Conservation (phyloP, 2,113 vertebrate species). For the Bettongia penicillata region DNA sequence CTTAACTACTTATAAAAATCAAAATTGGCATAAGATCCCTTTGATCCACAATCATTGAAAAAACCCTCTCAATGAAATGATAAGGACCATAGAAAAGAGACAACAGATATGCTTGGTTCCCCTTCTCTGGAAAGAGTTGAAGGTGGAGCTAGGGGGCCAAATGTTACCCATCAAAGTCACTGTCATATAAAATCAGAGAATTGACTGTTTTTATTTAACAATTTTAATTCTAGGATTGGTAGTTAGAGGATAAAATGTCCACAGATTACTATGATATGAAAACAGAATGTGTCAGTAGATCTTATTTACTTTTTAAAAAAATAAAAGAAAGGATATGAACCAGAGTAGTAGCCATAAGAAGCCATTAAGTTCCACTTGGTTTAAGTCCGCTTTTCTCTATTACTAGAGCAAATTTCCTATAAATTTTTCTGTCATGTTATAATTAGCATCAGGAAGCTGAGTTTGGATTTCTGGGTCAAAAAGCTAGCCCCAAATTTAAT, state of each 20-base stretch:
- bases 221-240: background rate
- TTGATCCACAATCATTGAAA: background rate
- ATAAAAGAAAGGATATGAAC: background rate
- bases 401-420: background rate
- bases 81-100: background rate
- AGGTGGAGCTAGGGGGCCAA: background rate
- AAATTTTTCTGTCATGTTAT: background rate
- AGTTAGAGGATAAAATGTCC: background rate
- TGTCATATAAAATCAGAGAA: background rate
- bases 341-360: background rate
- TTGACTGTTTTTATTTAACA: background rate
- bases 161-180: background rate
- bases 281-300: background rate
- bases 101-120: background rate
- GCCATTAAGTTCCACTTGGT: background rate
- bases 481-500: background rate
- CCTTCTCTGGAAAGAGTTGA: background rate
- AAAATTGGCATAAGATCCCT: background rate
- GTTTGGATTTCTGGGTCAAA: constrained; percentile 1
- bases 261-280: background rate
- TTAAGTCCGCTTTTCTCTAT: background rate
- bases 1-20: background rate
- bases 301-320: background rate
- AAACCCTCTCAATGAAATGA: background rate
- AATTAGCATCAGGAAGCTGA: background rate